Evolutionary conservation across 1,140 invertebrate species (phyloP).

Genomic region (Frieseomelitta varia): DNA sequence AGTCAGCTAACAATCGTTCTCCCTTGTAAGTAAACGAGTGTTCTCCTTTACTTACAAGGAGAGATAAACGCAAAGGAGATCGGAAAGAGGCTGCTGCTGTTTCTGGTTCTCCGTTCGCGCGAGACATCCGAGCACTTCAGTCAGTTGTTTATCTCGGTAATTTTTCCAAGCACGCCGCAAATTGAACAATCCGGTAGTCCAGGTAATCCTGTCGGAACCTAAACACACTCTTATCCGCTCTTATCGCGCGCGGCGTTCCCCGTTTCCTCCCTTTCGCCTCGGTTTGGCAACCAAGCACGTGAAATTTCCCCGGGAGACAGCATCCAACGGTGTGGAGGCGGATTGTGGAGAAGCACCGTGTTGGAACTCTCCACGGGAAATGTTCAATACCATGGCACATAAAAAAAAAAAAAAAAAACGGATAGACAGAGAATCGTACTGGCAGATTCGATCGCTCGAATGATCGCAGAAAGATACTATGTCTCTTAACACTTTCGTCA

Average conservation of each 20-base stretch:
- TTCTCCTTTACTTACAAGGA: too few species aligned
- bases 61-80: background rate
- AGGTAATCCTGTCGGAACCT: too few species aligned
- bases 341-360: constrained; percentile 13
- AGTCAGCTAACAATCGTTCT: too few species aligned
- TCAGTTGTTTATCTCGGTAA: constrained; percentile 17
- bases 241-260: constrained; percentile 12
- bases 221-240: constrained; percentile 18
- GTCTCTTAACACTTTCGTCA: background rate
- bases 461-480: background rate
- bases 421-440: background rate
- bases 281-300: constrained; percentile 7
- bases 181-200: constrained; percentile 9
- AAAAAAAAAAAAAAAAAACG: background rate
- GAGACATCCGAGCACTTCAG: background rate
- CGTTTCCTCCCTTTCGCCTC: background rate
- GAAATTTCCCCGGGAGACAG: background rate
- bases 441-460: background rate
- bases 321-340: background rate
- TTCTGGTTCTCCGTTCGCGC: background rate
- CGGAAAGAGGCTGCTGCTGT: background rate
- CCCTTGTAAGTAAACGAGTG: too few species aligned
- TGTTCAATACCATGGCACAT: constrained; percentile 9
- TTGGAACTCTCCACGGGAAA: constrained; percentile 9
- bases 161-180: constrained; percentile 28